These are phyloP conservation scores for Thunnus maccoyii DNA, from an alignment of 2,113 vertebrate genomes.

Conservation along the genomic window DNA sequence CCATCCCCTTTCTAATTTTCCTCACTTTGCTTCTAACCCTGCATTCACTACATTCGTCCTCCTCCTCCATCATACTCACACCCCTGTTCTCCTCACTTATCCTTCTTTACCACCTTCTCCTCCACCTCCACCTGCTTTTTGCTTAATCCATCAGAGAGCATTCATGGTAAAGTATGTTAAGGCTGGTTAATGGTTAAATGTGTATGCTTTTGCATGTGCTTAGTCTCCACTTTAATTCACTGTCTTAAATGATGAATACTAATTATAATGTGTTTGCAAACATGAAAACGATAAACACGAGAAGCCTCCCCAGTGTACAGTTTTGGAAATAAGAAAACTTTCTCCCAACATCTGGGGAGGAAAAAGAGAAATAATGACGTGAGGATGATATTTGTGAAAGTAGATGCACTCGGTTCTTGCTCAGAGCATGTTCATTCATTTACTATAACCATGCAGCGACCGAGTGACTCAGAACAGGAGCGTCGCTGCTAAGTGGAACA, in stretches of 20 bases:
- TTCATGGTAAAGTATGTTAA: conserved; percentile 12
- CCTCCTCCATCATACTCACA: conserved; percentile 32
- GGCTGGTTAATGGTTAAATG: conserved; percentile 13
- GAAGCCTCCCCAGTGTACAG: conserved; percentile 17
- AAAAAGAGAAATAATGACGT: conserved; percentile 63
- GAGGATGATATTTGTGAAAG: conserved; percentile 77
- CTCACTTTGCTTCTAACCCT: conserved; percentile 25
- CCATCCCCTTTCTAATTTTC: conserved; percentile 5
- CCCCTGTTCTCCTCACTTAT: conserved; percentile 37
- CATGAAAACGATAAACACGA: conserved; percentile 5
- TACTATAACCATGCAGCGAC: conserved; percentile 70
- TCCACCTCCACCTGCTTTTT: conserved; percentile 26
- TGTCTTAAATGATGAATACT: conserved; percentile 14
- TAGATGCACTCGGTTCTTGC: conserved; percentile 70
- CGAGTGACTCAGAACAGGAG: conserved; percentile 67
- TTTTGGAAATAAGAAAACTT: conserved; percentile 54
- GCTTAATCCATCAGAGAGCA: conserved; percentile 38
- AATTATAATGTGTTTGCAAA: conserved; percentile 30
- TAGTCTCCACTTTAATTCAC: conserved; percentile 35
- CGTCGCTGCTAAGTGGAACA: conserved; percentile 78
- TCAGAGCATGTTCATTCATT: conserved; percentile 84
- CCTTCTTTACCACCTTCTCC: conserved; percentile 22
- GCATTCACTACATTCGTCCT: neutral
- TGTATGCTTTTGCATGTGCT: neutral
- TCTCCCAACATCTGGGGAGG: conserved; percentile 40